Base-by-base conservation (phyloP, 2,888 invertebrate genomes). In the Drosophila crucigera region DNA sequence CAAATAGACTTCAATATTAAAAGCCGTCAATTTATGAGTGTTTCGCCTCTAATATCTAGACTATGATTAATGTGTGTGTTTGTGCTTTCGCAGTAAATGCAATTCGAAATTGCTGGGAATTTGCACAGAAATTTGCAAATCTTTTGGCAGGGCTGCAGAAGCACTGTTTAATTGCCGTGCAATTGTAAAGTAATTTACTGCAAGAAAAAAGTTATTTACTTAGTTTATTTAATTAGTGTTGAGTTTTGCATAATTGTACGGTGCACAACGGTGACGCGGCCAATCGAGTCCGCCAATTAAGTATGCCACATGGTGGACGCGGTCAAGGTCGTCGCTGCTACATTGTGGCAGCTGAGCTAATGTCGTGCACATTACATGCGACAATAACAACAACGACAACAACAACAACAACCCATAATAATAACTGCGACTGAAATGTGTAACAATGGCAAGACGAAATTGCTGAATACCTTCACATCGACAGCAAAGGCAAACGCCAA, bases 281-380 rank as follows among this genome's bases (percentile, higher is more conserved):
- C 66, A 66, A 49, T 56, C 74, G 68, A 68, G 50, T 53, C 56
- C 58, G 68, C 71, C 89, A 90, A 90, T 90, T 90, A 90, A 84
- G 89, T 86, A 86, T 86, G 78, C 90, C 89, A 79, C 82, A 89
- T 73, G 84, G 70, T 90, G 89, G 87, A 81, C 84, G 87, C 83
- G 72, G 86, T 90, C 86, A 87, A 90, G 86, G 86, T 89, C 89
- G 74, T 35, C 43, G 37, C 6, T 35, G 35, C 35, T 37, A 16
- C 6, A 10, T 22, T 43, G 22, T 43, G 43, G 22, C 22, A 35
- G 16, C 60, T 60, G 67, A 75, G 73, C 65, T 83, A 84, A 90
- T 86, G 82, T 90, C 86, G 89, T 90, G 85, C 89, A 80, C 69
- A 71, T 80, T 85, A 83, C 83, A 89, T 56, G 62, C 68, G 58